Base-by-base conservation (phyloP, 2,888 invertebrate species). In the Eupeodes luniger region DNA sequence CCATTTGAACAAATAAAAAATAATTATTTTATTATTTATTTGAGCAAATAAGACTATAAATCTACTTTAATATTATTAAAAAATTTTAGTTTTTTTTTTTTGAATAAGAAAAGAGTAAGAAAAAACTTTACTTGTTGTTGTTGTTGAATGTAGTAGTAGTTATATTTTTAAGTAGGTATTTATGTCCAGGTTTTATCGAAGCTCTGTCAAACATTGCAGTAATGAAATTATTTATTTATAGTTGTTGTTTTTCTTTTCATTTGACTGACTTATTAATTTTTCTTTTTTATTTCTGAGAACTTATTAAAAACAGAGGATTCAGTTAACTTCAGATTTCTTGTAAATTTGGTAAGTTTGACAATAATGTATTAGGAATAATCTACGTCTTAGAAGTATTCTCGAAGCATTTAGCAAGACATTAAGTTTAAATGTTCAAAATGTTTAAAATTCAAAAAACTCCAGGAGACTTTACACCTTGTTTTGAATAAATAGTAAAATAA, bases 171-270 rank as follows among this genome's bases (percentile, higher is more conserved):
- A 19, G 49, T 72, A 67, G 16, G 12, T 36, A 11, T 47, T 67
- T 81, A 55, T 81, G 76, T 90, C 90, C 90, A 90, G 89, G 89
- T 91, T 81, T 91, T 90, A 92, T 92, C 92, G 92, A 92, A 92
- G 92, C 92, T 92, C 92, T 91, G 91, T 91, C 90, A 91, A 91
- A 92, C 91, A 92, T 92, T 92, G 91, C 92, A 92, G 92, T 91
- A 91, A 51, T 67, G 47, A 57, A 40, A 40, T 40, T 40, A 40
- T 36, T 66, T 36, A 49, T n/a, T 27, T 78, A 19, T 78, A 19
- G 2, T 27, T 27, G 27, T 27, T 27, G 27, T 27, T 27, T 27
- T 44, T 55, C 9, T 5, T 40, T 40, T 40, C 40, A 40, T 40
- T 40, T 49, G 19, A 55, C 86, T 82, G 47, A 86, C 64, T 62